Conservation (phyloP, 2,888 invertebrate genomes). For the Rhagium mordax region DNA sequence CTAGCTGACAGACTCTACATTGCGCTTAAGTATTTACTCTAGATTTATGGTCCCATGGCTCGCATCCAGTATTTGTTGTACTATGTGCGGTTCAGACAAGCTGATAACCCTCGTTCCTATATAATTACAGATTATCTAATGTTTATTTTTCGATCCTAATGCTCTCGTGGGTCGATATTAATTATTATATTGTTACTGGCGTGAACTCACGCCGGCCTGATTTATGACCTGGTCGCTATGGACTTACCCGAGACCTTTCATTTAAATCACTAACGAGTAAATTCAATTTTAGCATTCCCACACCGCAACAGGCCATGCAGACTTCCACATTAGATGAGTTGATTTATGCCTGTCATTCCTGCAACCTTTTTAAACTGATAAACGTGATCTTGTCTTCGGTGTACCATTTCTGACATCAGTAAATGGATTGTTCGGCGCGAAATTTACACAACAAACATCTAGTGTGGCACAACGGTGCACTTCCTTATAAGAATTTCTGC, state of each 20-base stretch:
- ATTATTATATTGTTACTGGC: conserved; percentile 68
- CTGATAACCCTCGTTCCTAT: conserved; percentile 59
- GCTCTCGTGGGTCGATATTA: conserved; percentile 65
- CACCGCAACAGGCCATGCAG: conserved; percentile 52
- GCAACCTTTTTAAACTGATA: conserved; percentile 57
- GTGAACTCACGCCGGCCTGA: conserved; percentile 66
- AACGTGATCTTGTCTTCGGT: conserved; percentile 53
- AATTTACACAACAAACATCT: background rate
- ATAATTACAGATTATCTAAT: conserved; percentile 68
- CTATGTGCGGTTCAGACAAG: conserved; percentile 53
- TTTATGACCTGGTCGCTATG: conserved; percentile 60
- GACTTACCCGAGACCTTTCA: conserved; percentile 57
- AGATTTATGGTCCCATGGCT: conserved; percentile 45
- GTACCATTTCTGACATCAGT: conserved; percentile 26
- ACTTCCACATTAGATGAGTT: conserved; percentile 60
- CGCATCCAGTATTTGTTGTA: conserved; percentile 47
- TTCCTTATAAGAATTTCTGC: no score
- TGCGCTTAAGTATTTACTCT: background rate
- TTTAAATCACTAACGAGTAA: conserved; percentile 67
- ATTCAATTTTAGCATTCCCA: conserved; percentile 67
- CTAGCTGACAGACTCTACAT: background rate
- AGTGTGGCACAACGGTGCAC: no score
- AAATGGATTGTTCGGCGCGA: background rate
- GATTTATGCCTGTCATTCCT: conserved; percentile 62
- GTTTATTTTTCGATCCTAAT: conserved; percentile 68